Evolutionary conservation across 1,140 invertebrate genomes (phyloP), one percentile per base, ranked within the genome.

Genomic region (Ceratoteleas bidentatus): DNA sequence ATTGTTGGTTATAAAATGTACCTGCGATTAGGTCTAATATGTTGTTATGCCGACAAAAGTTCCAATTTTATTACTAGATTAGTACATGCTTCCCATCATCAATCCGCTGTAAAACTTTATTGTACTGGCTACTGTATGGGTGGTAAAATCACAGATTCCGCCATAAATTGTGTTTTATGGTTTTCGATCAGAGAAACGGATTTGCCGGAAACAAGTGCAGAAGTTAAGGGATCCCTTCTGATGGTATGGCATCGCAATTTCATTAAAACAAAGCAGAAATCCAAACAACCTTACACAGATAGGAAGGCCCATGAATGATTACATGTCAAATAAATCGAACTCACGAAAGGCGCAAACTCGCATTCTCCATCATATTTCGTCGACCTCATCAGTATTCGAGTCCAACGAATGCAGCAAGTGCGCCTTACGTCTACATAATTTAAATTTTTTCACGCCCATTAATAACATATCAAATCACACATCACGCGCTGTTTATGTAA

Each of bases 101-200:
- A 70, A 57, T 65, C 34, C 45, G 65, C 65, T 79, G 24, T 75
- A 79, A 79, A 83, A 33, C 70, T 75, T 75, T 83, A 75, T 75
- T 75, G 65, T 54, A 65, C 34, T 16, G 7, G 38, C 43, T 47
- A 58, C 15, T 64, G 60, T 65, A 69, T 53, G 45, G 52, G 50
- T 73, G 62, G 64, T 82, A 77, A 81, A 76, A 77, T 77, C 72
- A 73, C 9, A 61, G 16, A 24, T 24, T 33, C 45, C 9, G 62
- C 14, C 73, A 72, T 77, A 68, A 73, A 82, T 82, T 73, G 73
- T 77, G 62, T 76, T 77, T 77, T 61, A 77, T 69, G 33, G 60
- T 64, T 62, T 73, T 64, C 61, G 33, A 81, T 76, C 61, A 62
- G 43, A 68, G 43, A 56, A 66, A 64, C 64, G 57, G 40, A 75